Percentiles rank a stretch among this genome's conserved stretches.
These are phyloP conservation scores for Leucozona laternaria DNA, from an alignment of 2,888 invertebrate species.

Conservation along the genomic window DNA sequence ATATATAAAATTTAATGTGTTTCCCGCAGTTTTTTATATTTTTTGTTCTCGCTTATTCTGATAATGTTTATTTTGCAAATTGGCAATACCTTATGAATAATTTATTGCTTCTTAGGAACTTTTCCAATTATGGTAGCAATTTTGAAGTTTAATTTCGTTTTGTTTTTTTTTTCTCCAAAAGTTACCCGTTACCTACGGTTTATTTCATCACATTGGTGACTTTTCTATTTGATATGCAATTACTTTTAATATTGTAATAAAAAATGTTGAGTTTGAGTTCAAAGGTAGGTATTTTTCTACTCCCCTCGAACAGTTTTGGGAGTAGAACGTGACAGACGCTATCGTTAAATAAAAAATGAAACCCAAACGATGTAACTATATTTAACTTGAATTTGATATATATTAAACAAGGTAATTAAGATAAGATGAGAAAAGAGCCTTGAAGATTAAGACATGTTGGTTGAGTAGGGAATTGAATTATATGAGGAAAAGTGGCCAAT, in stretches of 20 bases:
- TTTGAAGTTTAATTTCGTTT: conserved; percentile 22
- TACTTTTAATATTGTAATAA: not conserved
- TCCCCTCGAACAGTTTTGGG: not conserved
- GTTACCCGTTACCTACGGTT: not conserved
- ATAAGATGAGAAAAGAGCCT: not conserved
- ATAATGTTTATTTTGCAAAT: conserved; percentile 28
- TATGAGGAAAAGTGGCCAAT: no score
- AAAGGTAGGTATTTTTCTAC: not conserved
- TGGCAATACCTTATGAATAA: conserved; percentile 23
- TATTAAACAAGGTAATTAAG: not conserved
- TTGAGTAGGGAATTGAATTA: no score
- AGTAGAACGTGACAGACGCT: not conserved
- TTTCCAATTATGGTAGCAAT: conserved; percentile 33
- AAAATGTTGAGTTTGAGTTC: not conserved
- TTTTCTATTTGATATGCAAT: conserved; percentile 6
- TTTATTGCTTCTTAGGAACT: conserved; percentile 7
- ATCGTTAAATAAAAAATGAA: not conserved
- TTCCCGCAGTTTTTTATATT: not conserved
- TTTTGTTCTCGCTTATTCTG: not conserved
- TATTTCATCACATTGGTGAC: not conserved
- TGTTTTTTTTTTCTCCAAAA: not conserved
- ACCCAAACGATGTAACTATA: not conserved
- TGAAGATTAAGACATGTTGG: no score
- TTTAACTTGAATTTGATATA: not conserved
- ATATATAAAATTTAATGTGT: not conserved